These are phyloP conservation scores for Glyphotaelius pellucidus DNA, from an alignment of 2,888 invertebrate genomes.

Conservation along the genomic window DNA sequence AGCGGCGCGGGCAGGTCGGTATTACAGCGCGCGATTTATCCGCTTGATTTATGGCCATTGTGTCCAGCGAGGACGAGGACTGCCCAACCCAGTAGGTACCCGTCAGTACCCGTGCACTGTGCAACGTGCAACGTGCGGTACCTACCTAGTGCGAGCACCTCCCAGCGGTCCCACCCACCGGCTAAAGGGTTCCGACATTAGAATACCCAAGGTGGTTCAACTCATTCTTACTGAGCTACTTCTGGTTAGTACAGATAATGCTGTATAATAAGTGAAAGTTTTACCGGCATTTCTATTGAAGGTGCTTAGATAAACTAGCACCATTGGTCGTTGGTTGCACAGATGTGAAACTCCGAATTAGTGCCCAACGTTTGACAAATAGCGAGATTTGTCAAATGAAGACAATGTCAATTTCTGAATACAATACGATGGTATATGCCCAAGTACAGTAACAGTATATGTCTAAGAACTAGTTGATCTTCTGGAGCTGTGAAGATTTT, in stretches of 20 bases:
- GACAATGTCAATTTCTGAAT: too few relatives aligned
- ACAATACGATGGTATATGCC: too few relatives aligned
- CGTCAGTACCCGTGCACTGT: neutral
- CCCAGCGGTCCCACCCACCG: neutral
- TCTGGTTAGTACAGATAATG: too few relatives aligned
- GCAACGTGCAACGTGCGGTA: constrained; percentile 30
- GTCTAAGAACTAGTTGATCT: too few relatives aligned
- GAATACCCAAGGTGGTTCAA: neutral
- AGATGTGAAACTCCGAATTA: neutral
- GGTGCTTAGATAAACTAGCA: too few relatives aligned
- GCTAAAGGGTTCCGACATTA: neutral
- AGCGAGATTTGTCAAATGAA: too few relatives aligned
- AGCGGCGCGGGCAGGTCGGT: constrained; percentile 25
- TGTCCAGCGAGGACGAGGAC: neutral
- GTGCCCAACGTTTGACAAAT: neutral
- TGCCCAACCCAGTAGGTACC: neutral
- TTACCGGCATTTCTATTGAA: too few relatives aligned
- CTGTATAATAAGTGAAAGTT: too few relatives aligned
- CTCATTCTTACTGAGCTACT: neutral
- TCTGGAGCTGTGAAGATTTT: too few relatives aligned
- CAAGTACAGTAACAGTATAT: too few relatives aligned
- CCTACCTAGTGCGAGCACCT: constrained; percentile 8
- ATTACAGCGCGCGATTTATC: constrained; percentile 52
- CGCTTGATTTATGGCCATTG: constrained; percentile 55
- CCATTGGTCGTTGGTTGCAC: neutral